A percentile compares a stretch with the other conserved stretches of the same genome.
Conservation (phyloP, 2,113 vertebrate species). For the Orthonyx spaldingii region DNA sequence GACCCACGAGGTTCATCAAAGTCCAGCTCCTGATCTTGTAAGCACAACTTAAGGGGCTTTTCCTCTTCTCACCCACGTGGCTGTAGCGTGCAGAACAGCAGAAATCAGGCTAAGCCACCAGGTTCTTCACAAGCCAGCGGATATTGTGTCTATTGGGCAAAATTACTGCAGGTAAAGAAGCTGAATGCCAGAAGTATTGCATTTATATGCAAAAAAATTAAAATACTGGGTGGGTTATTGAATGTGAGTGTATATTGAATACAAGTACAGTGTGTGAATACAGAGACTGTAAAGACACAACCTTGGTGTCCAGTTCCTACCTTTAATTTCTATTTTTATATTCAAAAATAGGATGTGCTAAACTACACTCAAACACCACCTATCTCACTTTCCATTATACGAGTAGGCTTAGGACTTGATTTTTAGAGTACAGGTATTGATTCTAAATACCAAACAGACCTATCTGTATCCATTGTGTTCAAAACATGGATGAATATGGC, state of each 20-base stretch:
- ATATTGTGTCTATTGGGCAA: neutral
- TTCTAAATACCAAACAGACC: neutral
- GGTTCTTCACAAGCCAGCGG: neutral
- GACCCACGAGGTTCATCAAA: neutral
- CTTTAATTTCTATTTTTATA: neutral
- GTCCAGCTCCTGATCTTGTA: neutral
- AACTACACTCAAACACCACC: neutral
- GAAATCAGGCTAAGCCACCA: neutral
- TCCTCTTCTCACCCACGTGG: neutral
- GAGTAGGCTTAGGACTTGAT: neutral
- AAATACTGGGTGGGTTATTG: neutral
- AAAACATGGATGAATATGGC: neutral
- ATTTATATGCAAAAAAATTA: neutral
- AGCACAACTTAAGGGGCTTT: neutral
- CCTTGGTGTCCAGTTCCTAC: neutral
- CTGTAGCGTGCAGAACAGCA: slow-evolving; percentile 25
- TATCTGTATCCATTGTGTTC: neutral
- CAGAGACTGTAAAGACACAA: neutral
- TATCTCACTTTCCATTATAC: rapidly evolving
- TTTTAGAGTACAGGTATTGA: neutral
- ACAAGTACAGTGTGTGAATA: neutral
- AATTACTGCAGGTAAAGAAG: neutral
- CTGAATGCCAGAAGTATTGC: neutral
- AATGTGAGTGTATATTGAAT: neutral
- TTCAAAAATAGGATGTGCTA: neutral